phyloP scores from a whole-genome alignment of 2,888 invertebrate species.

The Oxycera nigricornis region DNA sequence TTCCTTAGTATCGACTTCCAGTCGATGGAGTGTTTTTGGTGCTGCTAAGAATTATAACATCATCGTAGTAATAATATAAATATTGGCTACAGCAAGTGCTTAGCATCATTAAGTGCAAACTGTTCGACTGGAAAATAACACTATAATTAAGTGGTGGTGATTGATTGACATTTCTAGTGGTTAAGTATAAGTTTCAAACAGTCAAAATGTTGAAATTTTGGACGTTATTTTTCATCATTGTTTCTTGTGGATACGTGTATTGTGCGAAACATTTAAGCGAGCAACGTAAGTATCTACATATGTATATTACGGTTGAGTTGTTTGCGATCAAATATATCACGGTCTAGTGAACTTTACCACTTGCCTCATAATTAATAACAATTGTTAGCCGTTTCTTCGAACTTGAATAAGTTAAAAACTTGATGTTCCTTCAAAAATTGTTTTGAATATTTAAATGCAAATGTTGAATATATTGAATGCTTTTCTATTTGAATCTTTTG shows the following conservation, averaged over 20 bases:
- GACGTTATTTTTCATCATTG: no score
- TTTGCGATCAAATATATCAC: no score
- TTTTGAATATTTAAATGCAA: no score
- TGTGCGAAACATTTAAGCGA: slow-evolving; percentile 25
- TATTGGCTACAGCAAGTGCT: neutral
- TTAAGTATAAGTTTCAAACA: neutral
- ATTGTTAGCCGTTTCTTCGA: no score
- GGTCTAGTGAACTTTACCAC: no score
- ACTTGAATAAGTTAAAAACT: no score
- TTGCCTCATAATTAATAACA: no score
- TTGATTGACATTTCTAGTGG: neutral
- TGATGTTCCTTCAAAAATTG: no score
- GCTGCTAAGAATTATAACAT: neutral
- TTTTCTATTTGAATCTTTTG: no score
- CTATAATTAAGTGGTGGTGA: neutral
- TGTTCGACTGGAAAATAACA: neutral
- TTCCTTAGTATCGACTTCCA: neutral
- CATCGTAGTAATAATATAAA: neutral
- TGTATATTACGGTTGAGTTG: no score
- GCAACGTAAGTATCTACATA: slow-evolving; percentile 37
- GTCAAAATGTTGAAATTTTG: slow-evolving; percentile 20
- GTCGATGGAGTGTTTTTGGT: neutral
- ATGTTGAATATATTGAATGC: no score
- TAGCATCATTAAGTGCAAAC: neutral
- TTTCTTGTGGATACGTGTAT: neutral